These are phyloP conservation scores for Melieria omissa DNA, from an alignment of 2,888 invertebrate species.

Conservation along the genomic window DNA sequence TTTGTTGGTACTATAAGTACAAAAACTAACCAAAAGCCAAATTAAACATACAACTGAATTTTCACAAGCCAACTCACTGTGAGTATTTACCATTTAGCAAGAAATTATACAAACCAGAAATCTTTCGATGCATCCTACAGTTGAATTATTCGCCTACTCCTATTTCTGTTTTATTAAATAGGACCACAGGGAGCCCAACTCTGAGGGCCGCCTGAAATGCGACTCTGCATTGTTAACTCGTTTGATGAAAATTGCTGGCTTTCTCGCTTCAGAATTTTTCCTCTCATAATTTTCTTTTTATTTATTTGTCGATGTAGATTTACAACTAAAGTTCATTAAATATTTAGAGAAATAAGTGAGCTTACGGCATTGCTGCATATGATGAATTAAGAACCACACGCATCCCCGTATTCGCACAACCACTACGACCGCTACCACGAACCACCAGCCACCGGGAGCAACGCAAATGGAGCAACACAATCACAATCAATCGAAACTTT, in stretches of 20 bases:
- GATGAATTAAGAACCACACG: conserved; percentile 26
- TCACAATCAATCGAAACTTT: conserved; percentile 74
- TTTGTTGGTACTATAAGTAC: too few species aligned
- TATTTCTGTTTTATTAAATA: too few species aligned
- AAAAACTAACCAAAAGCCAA: too few species aligned
- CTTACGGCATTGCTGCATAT: conserved; percentile 2
- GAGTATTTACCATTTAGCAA: too few species aligned
- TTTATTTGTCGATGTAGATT: conserved; percentile 41
- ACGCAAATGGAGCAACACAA: conserved; percentile 62
- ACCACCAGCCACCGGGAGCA: neutral
- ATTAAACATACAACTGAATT: too few species aligned
- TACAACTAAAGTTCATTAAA: conserved; percentile 38
- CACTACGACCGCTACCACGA: neutral
- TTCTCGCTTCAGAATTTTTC: conserved; percentile 34
- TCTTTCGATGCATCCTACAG: neutral
- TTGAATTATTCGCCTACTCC: too few species aligned
- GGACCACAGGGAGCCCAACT: too few species aligned
- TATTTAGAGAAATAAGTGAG: conserved; percentile 34
- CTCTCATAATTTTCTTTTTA: conserved; percentile 32
- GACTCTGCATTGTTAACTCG: conserved; percentile 38
- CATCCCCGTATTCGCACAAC: neutral
- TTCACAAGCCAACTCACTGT: too few species aligned
- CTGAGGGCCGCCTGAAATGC: neutral
- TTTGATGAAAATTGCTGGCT: conserved; percentile 44
- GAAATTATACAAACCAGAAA: neutral